Conservation (phyloP, 2,797 vertebrate species). For the Sebastes oblongus region DNA sequence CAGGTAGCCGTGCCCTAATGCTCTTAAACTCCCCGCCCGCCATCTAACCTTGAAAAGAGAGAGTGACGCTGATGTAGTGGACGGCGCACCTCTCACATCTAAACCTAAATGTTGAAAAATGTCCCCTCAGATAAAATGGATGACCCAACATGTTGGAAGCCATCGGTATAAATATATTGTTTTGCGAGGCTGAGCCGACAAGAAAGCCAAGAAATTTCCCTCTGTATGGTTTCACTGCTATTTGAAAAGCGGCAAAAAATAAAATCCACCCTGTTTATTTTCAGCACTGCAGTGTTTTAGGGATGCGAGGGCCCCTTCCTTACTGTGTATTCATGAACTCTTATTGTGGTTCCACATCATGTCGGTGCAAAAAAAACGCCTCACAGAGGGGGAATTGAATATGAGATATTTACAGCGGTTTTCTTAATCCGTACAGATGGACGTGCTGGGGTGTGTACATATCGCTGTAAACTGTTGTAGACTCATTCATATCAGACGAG, state of each 20-base stretch:
- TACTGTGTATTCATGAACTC: constrained; percentile 68
- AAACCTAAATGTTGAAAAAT: constrained; percentile 80
- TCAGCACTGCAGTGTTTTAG: constrained; percentile 56
- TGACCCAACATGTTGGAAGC: constrained; percentile 50
- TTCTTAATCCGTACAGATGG: constrained; percentile 70
- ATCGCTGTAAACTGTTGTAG: constrained; percentile 64
- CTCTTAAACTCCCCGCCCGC: constrained; percentile 52
- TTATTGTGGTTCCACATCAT: constrained; percentile 66
- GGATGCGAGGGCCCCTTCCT: constrained; percentile 34
- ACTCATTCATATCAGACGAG: constrained; percentile 62
- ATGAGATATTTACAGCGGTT: constrained; percentile 70
- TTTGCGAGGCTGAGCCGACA: constrained; percentile 70
- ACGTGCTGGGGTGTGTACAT: constrained; percentile 41
- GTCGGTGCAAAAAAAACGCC: constrained; percentile 48
- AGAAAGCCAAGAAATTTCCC: constrained; percentile 57
- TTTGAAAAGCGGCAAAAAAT: constrained; percentile 53
- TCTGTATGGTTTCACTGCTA: constrained; percentile 41
- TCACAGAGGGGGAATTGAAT: constrained; percentile 56
- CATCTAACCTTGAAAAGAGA: constrained; percentile 72
- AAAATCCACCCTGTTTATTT: constrained; percentile 62
- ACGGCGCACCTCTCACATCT: constrained; percentile 63
- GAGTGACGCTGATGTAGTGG: constrained; percentile 77
- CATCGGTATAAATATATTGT: constrained; percentile 67
- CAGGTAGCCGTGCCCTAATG: constrained; percentile 47
- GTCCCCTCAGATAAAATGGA: constrained; percentile 76